Evolutionary conservation across 2,888 invertebrate genomes (phyloP).

Genomic region (Drosophila setosimentum): DNA sequence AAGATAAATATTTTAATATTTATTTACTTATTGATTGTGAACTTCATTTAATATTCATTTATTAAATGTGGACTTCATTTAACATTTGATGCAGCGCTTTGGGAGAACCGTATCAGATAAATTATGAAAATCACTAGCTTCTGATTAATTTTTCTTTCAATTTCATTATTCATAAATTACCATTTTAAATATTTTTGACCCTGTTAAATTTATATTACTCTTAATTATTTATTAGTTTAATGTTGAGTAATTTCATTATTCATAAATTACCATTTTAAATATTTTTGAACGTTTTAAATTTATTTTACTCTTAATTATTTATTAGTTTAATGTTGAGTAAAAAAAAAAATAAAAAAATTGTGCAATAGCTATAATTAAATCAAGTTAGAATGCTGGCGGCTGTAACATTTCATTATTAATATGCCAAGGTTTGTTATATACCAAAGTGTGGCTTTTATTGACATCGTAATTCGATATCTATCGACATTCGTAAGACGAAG

Average conservation of each 20-base stretch:
- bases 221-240: not conserved
- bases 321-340: not conserved
- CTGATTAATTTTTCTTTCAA: not conserved
- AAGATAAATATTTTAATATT: not conserved
- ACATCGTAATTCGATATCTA: not conserved
- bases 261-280: not conserved
- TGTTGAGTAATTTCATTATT: too few species aligned
- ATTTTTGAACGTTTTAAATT: too few species aligned
- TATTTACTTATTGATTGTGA: not conserved
- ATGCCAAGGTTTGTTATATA: not conserved
- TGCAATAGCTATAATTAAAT: too few species aligned
- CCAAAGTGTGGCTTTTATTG: not conserved
- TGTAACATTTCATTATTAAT: not conserved
- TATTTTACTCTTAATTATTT: fast-evolving
- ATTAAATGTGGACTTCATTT: not conserved
- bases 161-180: not conserved
- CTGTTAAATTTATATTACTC: fast-evolving
- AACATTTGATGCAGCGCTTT: not conserved
- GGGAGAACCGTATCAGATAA: not conserved
- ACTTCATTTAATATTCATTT: not conserved
- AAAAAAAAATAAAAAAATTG: too few species aligned
- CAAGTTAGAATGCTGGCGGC: not conserved
- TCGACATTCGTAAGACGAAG: not conserved
- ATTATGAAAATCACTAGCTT: not conserved
- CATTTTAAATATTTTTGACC: not conserved